Evolutionary conservation across 2,888 invertebrate species (phyloP).

Genomic region (Lasius platythorax): DNA sequence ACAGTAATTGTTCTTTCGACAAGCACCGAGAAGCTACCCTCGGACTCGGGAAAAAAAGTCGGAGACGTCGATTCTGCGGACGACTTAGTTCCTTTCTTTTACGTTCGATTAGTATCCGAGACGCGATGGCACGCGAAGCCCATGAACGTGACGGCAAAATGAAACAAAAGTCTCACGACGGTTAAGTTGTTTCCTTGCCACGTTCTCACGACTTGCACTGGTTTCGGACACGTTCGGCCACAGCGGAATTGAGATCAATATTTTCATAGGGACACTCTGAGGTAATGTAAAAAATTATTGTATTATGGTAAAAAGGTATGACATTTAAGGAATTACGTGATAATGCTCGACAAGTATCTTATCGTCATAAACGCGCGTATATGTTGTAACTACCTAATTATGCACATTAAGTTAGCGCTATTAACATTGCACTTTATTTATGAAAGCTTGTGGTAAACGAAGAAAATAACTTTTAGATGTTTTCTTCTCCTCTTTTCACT

Average conservation of each 20-base stretch:
- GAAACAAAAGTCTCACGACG: constrained; percentile 63
- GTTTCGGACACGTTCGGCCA: constrained; percentile 25
- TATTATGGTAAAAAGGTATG: background rate
- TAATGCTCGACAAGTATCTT: background rate
- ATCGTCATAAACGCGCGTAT: background rate
- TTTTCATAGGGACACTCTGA: too few relatives aligned
- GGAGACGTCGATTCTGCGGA: constrained; percentile 46
- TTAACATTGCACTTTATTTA: background rate
- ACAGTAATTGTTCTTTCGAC: constrained; percentile 43
- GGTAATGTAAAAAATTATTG: background rate
- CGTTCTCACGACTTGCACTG: constrained; percentile 37
- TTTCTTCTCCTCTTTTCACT: background rate
- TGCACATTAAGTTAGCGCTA: background rate
- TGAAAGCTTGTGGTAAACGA: background rate
- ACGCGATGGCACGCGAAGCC: constrained; percentile 63
- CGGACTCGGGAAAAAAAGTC: constrained; percentile 41
- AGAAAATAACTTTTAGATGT: background rate
- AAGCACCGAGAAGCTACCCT: constrained; percentile 51
- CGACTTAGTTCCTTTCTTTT: constrained; percentile 55
- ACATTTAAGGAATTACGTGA: background rate
- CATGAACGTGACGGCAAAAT: constrained; percentile 67
- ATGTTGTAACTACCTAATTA: background rate
- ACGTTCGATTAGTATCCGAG: constrained; percentile 65
- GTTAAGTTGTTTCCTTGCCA: constrained; percentile 47
- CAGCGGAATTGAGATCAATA: background rate